Conservation (phyloP, 2,797 vertebrate genomes). For the Pithecia hirsuta region DNA sequence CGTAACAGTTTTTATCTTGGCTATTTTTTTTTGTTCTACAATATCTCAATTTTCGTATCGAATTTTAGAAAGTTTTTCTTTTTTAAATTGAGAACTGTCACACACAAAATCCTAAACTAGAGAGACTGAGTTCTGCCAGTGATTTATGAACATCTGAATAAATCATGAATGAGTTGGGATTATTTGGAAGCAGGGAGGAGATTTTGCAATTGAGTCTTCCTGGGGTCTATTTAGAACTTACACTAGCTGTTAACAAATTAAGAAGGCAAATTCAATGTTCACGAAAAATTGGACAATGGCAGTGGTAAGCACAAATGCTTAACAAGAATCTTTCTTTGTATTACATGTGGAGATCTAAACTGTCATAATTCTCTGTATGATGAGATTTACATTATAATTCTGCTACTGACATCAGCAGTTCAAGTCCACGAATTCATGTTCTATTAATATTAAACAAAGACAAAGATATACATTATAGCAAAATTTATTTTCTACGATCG, state of each 20-base stretch:
- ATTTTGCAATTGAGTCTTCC: conserved; percentile 21
- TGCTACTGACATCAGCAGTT: conserved; percentile 68
- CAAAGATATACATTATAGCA: conserved; percentile 60
- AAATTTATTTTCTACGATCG: conserved; percentile 74
- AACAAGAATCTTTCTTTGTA: conserved; percentile 38
- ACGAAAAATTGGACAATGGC: conserved; percentile 41
- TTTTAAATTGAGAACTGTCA: conserved; percentile 57
- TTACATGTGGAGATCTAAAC: conserved; percentile 62
- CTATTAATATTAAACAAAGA: conserved; percentile 59
- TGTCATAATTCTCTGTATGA: conserved; percentile 55
- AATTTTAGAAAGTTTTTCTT: conserved; percentile 61
- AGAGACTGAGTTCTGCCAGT: conserved; percentile 33
- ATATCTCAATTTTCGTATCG: conserved; percentile 64
- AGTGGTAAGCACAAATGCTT: not conserved
- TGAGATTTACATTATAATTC: conserved; percentile 56
- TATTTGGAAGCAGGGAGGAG: not conserved
- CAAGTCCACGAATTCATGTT: conserved; percentile 52
- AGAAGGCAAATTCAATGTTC: conserved; percentile 55
- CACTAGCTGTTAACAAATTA: conserved; percentile 52
- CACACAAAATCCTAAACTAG: conserved; percentile 6
- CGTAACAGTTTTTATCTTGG: conserved; percentile 24
- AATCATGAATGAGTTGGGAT: conserved; percentile 49
- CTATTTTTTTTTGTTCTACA: conserved; percentile 33
- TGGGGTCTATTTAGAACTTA: conserved; percentile 6
- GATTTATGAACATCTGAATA: conserved; percentile 52